Conservation (phyloP, 1,140 invertebrate genomes). For the Pogonognathellus flavescens region DNA sequence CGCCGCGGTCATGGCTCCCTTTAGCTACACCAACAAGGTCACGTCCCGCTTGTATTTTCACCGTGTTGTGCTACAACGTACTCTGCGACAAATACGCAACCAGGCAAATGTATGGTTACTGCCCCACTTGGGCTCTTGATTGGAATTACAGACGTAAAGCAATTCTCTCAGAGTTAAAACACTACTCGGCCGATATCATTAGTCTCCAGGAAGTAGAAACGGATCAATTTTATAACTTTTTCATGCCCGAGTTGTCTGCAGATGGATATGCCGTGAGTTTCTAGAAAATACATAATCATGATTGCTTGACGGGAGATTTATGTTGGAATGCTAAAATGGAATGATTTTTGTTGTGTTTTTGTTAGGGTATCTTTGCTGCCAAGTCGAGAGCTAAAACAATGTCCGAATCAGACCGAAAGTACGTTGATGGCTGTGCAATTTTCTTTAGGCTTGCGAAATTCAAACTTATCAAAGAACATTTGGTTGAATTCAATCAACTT, state of each 20-base stretch:
- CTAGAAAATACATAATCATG: not conserved
- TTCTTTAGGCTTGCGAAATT: slow-evolving; percentile 97
- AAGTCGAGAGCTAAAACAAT: slow-evolving; percentile 99
- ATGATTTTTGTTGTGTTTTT: slow-evolving; percentile 7
- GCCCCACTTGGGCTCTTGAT: slow-evolving; percentile 95
- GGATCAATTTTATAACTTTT: slow-evolving; percentile 98
- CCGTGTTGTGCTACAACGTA: slow-evolving; percentile 99
- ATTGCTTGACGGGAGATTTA: not conserved
- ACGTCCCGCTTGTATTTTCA: slow-evolving; percentile 78
- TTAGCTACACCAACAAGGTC: slow-evolving; percentile 63
- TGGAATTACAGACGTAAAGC: slow-evolving; percentile 99
- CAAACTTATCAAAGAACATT: slow-evolving; percentile 91
- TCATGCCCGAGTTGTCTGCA: slow-evolving; percentile 91
- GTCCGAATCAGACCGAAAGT: slow-evolving; percentile 95
- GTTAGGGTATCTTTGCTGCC: slow-evolving; percentile 95
- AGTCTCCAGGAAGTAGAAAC: slow-evolving; percentile 91
- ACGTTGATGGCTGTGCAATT: slow-evolving; percentile 99
- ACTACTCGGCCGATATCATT: slow-evolving; percentile 98
- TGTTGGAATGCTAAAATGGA: not conserved
- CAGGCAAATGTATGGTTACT: slow-evolving; percentile 95
- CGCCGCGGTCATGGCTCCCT: slow-evolving; percentile 65
- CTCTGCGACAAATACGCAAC: slow-evolving; percentile 99
- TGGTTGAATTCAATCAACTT: slow-evolving; percentile 60
- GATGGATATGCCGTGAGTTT: slow-evolving; percentile 82
- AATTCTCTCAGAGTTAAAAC: slow-evolving; percentile 96